Evolutionary conservation across 2,888 invertebrate species (phyloP).

Genomic region (Luffia ferchaultella): DNA sequence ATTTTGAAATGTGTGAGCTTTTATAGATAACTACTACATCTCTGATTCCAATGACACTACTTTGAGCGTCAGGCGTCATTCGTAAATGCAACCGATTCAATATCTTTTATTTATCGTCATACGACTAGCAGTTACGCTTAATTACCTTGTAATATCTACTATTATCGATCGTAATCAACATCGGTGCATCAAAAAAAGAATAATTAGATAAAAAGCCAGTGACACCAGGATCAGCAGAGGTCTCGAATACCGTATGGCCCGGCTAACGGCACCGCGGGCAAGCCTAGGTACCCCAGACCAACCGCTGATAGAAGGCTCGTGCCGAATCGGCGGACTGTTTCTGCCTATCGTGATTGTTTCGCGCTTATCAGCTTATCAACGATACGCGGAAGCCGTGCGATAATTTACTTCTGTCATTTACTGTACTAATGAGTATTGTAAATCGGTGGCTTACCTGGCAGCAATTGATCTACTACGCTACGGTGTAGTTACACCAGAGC

Average conservation of each 20-base stretch:
- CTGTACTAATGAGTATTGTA: too few species aligned
- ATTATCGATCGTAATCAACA: background rate
- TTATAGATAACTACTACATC: too few species aligned
- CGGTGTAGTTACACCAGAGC: too few species aligned
- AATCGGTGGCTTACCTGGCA: too few species aligned
- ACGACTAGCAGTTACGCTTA: background rate
- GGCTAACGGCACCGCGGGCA: slow-evolving; percentile 30
- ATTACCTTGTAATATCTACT: background rate
- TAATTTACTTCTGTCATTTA: slow-evolving; percentile 15
- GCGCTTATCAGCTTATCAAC: slow-evolving; percentile 37
- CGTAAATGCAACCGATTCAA: too few species aligned
- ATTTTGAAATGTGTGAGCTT: too few species aligned
- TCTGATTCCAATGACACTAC: too few species aligned
- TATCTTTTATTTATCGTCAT: too few species aligned
- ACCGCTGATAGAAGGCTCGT: slow-evolving; percentile 42
- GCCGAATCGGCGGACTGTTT: slow-evolving; percentile 37
- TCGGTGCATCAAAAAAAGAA: slow-evolving; percentile 19
- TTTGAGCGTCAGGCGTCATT: too few species aligned
- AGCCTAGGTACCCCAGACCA: slow-evolving; percentile 56
- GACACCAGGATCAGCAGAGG: slow-evolving; percentile 62
- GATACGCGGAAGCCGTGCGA: slow-evolving; percentile 21
- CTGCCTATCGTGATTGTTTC: slow-evolving; percentile 28
- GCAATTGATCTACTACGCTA: too few species aligned
- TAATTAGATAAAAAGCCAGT: slow-evolving; percentile 52
- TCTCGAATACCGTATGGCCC: slow-evolving; percentile 63